Percentiles rank a stretch among this genome's conserved stretches.
Evolutionary conservation across 2,888 invertebrate genomes (phyloP).

Genomic region (Hedya salicella): DNA sequence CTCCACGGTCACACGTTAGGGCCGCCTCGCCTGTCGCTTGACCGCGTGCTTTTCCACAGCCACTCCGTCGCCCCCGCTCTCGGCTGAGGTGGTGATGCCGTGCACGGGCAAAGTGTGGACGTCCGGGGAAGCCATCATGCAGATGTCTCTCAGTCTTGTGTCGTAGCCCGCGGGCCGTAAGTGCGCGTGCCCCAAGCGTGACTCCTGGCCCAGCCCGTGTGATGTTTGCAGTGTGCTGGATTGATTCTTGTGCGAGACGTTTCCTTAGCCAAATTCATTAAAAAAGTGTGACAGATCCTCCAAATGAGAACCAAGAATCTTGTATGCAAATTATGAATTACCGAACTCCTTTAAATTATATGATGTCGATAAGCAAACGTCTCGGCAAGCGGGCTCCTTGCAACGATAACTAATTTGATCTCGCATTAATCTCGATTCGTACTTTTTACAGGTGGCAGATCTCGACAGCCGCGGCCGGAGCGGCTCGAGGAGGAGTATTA

Average conservation of each 20-base stretch:
- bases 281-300: no score
- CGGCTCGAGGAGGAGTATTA: constrained; percentile 85
- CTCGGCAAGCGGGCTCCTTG: constrained; percentile 21
- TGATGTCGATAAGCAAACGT: constrained; percentile 26
- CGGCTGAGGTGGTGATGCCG: constrained; percentile 72
- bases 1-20: constrained; percentile 6
- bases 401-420: neutral
- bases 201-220: constrained; percentile 39
- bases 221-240: constrained; percentile 48
- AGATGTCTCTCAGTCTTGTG: constrained; percentile 63
- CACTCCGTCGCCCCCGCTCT: constrained; percentile 58
- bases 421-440: neutral
- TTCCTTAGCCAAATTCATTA: constrained; percentile 4
- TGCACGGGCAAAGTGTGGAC: constrained; percentile 77
- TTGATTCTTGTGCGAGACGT: constrained; percentile 41
- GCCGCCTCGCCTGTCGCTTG: constrained; percentile 26
- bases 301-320: no score
- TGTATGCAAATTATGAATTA: no score
- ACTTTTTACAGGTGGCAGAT: constrained; percentile 65
- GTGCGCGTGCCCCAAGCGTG: constrained; percentile 62
- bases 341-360: no score
- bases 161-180: constrained; percentile 68
- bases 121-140: constrained; percentile 63
- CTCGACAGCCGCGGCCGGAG: constrained; percentile 81
- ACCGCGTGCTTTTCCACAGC: constrained; percentile 59